Evolutionary conservation across 2,888 invertebrate species (phyloP), one percentile per base, ranked within the genome.

Genomic region (Rhingia rostrata): DNA sequence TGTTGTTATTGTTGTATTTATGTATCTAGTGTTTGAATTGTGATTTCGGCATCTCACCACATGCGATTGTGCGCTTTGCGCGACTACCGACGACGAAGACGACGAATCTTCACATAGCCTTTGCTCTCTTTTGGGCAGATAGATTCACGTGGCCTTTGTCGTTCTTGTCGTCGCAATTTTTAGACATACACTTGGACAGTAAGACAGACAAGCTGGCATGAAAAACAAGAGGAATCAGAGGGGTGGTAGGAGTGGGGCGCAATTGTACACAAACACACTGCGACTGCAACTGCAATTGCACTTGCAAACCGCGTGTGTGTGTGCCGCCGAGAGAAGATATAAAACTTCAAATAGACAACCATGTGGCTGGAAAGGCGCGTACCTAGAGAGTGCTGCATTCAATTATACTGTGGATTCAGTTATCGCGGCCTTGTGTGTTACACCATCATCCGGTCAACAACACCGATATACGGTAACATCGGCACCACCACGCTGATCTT

Each of bases 171-270:
- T 43, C 35, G 66, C 61, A 72, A 61, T 61, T 80, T 43, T 54
- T 60, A 53, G 53, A 58, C 45, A 70, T 56, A 22, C 43, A 63
- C 61, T 69, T 63, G 60, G 72, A 64, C 79, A 79, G 72, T 33
- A 47, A 72, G 72, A 75, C 75, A 75, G 81, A 75, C 75, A 69
- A 81, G 64, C 75, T 70, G 79, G 49, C 79, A 64, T 54, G 32
- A 30, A 54, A 66, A 12, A 39, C 41, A 6, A 22, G 22, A 2
- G 22, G 22, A 2, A 22, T 22, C 1, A 2, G 22, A 2, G 22
- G 22, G 22, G 22, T 22, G 22, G 22, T n/a, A n/a, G 22, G 22
- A 22, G 22, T 1, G 22, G 22, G 47, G 14, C 39, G 35, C 10
- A 58, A 60, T 53, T 33, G 60, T 33, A 45, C 61, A 49, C 60